These are phyloP conservation scores for Tiphia femorata DNA, from an alignment of 2,888 invertebrate species.

Conservation along the genomic window DNA sequence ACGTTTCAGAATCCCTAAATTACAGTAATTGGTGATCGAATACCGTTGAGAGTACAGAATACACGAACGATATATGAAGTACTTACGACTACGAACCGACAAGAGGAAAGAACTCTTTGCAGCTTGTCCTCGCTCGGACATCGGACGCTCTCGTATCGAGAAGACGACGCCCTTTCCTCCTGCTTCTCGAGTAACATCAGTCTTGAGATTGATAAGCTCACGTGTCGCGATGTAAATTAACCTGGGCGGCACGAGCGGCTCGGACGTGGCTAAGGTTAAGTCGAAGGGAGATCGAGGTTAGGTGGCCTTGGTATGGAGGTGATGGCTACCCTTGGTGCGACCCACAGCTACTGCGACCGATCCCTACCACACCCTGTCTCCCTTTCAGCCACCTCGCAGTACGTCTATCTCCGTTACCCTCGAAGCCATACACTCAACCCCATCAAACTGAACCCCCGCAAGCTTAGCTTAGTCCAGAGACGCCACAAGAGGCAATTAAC, in stretches of 20 bases:
- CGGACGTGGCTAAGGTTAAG: conserved; percentile 53
- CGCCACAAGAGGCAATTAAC: conserved; percentile 67
- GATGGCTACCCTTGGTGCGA: conserved; percentile 50
- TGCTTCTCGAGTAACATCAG: conserved; percentile 2
- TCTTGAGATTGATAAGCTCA: conserved; percentile 46
- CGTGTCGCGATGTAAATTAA: conserved; percentile 56
- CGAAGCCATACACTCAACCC: conserved; percentile 42
- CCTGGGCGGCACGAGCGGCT: conserved; percentile 36
- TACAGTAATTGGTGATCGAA: no score
- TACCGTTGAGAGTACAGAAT: no score
- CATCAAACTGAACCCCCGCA: conserved; percentile 42
- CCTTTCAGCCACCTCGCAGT: conserved; percentile 6
- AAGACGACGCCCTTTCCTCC: no score
- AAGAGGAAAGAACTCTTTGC: no score
- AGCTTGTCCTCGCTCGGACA: no score
- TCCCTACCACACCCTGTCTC: conserved; percentile 5
- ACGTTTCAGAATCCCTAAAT: no score
- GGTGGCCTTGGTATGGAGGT: conserved; percentile 40
- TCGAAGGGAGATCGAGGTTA: conserved; percentile 49
- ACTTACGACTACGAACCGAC: no score
- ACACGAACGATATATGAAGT: no score
- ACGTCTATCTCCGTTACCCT: conserved; percentile 12
- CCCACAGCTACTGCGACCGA: conserved; percentile 26
- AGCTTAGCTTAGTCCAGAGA: conserved; percentile 57
- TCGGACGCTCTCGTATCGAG: no score